These are phyloP conservation scores for Brachycybe producta DNA, from an alignment of 2,888 invertebrate species.

Conservation along the genomic window DNA sequence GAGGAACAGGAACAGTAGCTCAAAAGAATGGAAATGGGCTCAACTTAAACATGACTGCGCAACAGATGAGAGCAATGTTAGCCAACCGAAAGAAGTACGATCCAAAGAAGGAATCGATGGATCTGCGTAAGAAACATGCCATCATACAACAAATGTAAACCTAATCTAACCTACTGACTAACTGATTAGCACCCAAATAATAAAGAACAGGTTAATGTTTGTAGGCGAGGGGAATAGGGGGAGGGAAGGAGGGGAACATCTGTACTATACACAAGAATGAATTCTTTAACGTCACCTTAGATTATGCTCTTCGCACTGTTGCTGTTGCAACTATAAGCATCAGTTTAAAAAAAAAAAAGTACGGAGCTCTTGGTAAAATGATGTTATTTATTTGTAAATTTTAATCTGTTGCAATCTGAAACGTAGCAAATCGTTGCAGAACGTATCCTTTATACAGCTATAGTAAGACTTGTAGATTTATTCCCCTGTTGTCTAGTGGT, in stretches of 20 bases:
- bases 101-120: slow-evolving; percentile 77
- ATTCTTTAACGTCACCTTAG: too few relatives aligned
- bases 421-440: too few relatives aligned
- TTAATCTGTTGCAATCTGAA: too few relatives aligned
- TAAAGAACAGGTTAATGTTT: not conserved
- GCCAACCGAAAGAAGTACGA: slow-evolving; percentile 77
- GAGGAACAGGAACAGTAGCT: not conserved
- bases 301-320: not conserved
- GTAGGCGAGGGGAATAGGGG: too few relatives aligned
- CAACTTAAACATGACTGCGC: slow-evolving; percentile 81
- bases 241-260: too few relatives aligned
- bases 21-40: slow-evolving; percentile 31
- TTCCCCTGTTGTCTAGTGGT: too few relatives aligned
- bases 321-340: not conserved
- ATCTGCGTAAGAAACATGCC: slow-evolving; percentile 83
- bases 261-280: too few relatives aligned
- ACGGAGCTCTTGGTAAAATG: too few relatives aligned
- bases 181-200: not conserved
- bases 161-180: not conserved
- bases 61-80: slow-evolving; percentile 73
- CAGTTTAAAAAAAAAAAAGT: not conserved
- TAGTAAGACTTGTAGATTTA: too few relatives aligned
- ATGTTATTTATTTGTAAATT: too few relatives aligned
- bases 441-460: too few relatives aligned
- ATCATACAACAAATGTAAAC: slow-evolving; percentile 77